Evolutionary conservation across 2,113 vertebrate species (phyloP).

Genomic region (Eira barbara): DNA sequence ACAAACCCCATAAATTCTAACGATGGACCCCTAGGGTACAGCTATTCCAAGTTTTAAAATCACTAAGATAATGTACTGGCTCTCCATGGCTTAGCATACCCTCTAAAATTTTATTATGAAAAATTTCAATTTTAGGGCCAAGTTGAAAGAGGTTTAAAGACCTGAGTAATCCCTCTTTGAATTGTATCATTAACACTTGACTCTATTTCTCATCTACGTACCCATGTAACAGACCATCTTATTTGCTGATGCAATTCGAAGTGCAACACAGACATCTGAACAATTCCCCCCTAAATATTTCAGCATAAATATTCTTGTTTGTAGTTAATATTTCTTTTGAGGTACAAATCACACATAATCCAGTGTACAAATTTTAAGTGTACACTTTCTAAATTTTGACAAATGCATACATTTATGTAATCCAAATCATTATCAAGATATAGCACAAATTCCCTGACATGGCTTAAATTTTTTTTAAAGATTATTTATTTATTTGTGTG

Average conservation of each 20-base stretch:
- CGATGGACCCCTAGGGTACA: background rate
- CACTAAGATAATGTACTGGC: background rate
- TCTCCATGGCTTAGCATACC: background rate
- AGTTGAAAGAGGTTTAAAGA: background rate
- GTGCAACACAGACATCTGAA: background rate
- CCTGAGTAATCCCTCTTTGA: background rate
- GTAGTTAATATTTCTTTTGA: background rate
- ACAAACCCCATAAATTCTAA: background rate
- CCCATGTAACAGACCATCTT: background rate
- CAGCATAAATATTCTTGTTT: background rate
- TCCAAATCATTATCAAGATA: background rate
- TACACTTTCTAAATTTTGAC: background rate
- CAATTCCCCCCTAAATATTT: background rate
- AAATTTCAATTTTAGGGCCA: background rate
- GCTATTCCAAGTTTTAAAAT: background rate
- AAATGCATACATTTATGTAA: background rate
- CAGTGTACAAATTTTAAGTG: background rate
- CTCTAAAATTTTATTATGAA: background rate
- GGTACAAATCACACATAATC: background rate
- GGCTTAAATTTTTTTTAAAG: background rate
- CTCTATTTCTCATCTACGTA: background rate
- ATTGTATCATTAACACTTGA: background rate
- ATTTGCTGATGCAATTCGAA: background rate
- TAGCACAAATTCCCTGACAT: background rate
- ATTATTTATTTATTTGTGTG: background rate